Evolutionary conservation across 2,888 invertebrate genomes (phyloP), one percentile per base, ranked within the genome.

Genomic region (Archips crataeganus): DNA sequence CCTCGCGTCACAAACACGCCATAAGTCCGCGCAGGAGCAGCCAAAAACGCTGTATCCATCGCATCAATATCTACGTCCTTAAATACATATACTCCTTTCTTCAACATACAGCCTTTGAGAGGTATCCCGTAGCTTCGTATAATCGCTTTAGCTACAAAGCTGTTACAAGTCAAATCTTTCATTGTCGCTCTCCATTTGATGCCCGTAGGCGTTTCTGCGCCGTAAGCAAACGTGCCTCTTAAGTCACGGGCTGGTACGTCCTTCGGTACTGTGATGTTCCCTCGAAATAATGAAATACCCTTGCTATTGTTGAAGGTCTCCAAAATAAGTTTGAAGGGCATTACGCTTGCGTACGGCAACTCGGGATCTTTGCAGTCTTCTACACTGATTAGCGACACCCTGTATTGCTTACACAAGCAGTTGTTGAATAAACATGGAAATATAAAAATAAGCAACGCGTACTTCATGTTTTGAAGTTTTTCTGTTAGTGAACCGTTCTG

Each of bases 351-450:
- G 45, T 66, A 71, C 1, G 66, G 71, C 11, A 34, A 42, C 1
- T 66, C 66, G 8, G 66, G 61, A 2, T 66, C 34, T 13, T 57
- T 32, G 42, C 71, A 71, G 5, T 54, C 5, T 8, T 61, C 51
- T 13, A 67, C 4, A 11, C 61, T 61, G 2, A 11, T 54, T 0
- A 62, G 32, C 2, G 0, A 42, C 8, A 39, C 13, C 42, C 23
- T 32, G 42, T 34, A 71, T 15, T 36, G 45, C 32, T 66, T 66
- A 49, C 49, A 47, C 23, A 34, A 70, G 34, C 64, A 64, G 23
- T 23, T 11, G 0, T n/a, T 8, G 10, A 66, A 9, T 39, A 39
- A 1, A 39, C 6, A 6, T n/a, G 47, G 32, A 49, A 59, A 1
- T 1, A 15, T 47, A 8, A 42, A 42, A 39, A 59, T 59, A 1